phyloP scores from a whole-genome alignment of 2,888 invertebrate species.

The Limnephilus marmoratus region DNA sequence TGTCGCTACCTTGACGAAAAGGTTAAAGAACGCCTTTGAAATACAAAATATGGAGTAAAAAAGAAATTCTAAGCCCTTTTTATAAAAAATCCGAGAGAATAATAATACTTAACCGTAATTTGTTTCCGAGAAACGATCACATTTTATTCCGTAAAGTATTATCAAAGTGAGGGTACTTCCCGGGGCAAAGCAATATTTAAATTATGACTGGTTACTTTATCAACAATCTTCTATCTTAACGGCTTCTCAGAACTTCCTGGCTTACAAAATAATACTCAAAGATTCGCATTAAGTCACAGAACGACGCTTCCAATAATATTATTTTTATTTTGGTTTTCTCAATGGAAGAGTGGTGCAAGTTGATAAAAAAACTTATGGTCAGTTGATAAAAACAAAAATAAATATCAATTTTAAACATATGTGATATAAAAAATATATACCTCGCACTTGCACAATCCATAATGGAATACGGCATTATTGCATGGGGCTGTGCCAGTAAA shows the following conservation, averaged over 20 bases:
- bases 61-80: not conserved
- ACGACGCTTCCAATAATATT: not conserved
- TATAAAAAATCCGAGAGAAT: not conserved
- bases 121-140: not conserved
- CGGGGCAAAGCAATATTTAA: not conserved
- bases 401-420: too few relatives aligned
- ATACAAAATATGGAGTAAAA: not conserved
- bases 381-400: too few relatives aligned
- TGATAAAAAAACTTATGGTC: too few relatives aligned
- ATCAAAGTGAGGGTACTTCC: not conserved
- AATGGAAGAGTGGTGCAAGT: too few relatives aligned
- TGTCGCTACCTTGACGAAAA: not conserved
- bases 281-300: not conserved
- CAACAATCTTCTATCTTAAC: conserved; percentile 25
- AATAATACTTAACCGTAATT: not conserved
- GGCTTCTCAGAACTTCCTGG: too few relatives aligned
- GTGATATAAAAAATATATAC: too few relatives aligned
- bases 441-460: too few relatives aligned
- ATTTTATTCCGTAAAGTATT: not conserved
- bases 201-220: not conserved
- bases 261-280: conserved; percentile 7
- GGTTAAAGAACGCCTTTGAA: not conserved
- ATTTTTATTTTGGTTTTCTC: too few relatives aligned
- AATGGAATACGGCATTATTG: too few relatives aligned
- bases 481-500: too few relatives aligned